A percentile compares a stretch with the other conserved stretches of the same genome.
Conservation (phyloP, 2,113 vertebrate genomes). For the Crypturellus undulatus region DNA sequence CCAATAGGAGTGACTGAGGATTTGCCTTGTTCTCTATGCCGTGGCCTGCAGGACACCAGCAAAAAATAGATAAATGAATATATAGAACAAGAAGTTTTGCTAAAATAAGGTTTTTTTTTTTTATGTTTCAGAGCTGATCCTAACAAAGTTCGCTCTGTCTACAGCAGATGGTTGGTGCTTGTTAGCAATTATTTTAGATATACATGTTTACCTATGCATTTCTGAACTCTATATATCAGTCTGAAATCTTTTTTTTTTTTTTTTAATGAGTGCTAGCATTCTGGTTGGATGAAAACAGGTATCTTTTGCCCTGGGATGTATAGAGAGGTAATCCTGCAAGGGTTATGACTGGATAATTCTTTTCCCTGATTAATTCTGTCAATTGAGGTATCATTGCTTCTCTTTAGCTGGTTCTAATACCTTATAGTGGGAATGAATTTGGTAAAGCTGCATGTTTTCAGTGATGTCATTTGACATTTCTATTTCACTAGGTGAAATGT, state of each 20-base stretch:
- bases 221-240: neutral
- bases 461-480: neutral
- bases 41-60: neutral
- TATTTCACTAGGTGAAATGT: neutral
- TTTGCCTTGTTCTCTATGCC: neutral
- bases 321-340: neutral
- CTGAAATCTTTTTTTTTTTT: neutral
- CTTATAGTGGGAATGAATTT: accelerated
- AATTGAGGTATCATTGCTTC: neutral
- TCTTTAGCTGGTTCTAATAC: neutral
- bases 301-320: neutral
- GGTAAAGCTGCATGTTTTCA: neutral
- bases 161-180: neutral
- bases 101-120: neutral
- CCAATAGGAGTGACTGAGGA: neutral
- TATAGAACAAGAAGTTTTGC: neutral
- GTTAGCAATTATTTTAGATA: neutral
- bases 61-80: neutral
- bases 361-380: neutral
- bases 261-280: neutral
- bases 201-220: neutral
- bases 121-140: neutral
- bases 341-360: neutral
- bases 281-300: neutral
- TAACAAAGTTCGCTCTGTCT: neutral